Evolutionary conservation across 2,888 invertebrate species (phyloP), one percentile per base, ranked within the genome.

Genomic region (Andrena chrysosceles): DNA sequence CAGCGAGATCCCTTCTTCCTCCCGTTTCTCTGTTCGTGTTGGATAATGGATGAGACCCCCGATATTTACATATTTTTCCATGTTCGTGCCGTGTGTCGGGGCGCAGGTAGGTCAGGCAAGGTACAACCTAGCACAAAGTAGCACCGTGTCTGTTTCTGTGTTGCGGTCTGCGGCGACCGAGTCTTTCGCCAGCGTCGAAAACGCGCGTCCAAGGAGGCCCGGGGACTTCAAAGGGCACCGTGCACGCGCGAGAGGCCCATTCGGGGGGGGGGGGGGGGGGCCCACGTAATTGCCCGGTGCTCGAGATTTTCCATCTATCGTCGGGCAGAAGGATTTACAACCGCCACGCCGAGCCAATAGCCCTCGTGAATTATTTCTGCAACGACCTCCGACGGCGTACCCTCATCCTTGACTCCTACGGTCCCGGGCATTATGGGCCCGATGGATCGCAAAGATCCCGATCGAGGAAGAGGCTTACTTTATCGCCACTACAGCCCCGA

Each of bases 21-120:
- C 74, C 33, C 77, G 62, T 84, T 67, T 59, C 74, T 76, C 85
- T 77, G 81, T 76, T 78, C 79, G 76, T 82, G 86, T 84, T 84
- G 89, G 87, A 88, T 90, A 90, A 90, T 90, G 89, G 86, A 90
- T 89, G 89, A 89, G 89, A 84, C 23, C 23, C 82, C 84, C 89
- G 90, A 90, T 90, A 91, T 92, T 92, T 91, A 90, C 90, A 92
- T 91, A 91, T 92, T 92, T 92, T 90, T 91, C 90, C 89, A 90
- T 91, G 91, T 91, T 89, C 89, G 89, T 91, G 90, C 85, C 77
- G 77, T 76, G 84, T 89, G 85, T 85, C 79, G 80, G 84, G 84
- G 85, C 85, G 86, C 83, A 87, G 89, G 75, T 87, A 89, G 89
- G 89, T 90, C 89, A 90, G 89, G 91, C 91, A 83, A 91, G 93